Evolutionary conservation across 2,797 vertebrate species (phyloP).

Genomic region (Eurystomus glaucurus): DNA sequence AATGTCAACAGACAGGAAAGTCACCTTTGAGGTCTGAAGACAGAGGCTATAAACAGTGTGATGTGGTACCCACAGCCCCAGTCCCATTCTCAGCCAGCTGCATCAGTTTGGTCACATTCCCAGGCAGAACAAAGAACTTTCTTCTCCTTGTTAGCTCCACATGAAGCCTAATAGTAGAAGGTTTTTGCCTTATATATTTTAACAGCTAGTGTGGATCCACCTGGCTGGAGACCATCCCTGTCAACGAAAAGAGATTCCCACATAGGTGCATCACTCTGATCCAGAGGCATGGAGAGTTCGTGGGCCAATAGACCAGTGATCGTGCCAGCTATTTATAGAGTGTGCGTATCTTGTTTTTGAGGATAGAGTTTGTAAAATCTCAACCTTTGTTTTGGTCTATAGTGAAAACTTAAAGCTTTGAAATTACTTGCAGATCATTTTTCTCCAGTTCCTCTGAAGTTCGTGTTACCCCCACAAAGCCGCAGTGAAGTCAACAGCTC

Average conservation of each 20-base stretch:
- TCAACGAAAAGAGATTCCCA: background rate
- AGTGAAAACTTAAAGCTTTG: background rate
- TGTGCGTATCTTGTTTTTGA: background rate
- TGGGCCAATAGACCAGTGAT: too few relatives aligned
- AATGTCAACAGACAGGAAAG: background rate
- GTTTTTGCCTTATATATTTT: background rate
- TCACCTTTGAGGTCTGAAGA: background rate
- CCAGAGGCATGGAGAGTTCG: background rate
- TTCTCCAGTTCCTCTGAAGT: background rate
- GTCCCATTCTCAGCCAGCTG: background rate
- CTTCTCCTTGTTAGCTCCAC: background rate
- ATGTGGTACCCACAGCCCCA: background rate
- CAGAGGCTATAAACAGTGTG: background rate
- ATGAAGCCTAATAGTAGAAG: background rate
- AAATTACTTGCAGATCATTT: background rate
- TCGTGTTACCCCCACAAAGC: fast-evolving
- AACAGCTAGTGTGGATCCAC: background rate
- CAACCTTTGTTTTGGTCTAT: background rate
- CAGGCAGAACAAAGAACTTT: background rate
- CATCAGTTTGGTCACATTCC: background rate
- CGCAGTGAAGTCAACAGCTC: background rate
- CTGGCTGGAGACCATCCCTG: background rate
- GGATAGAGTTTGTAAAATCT: background rate
- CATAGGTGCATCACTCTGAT: fast-evolving
- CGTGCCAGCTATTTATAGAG: background rate